Conservation (phyloP, 2,888 invertebrate species). For the Alsophila aescularia region DNA sequence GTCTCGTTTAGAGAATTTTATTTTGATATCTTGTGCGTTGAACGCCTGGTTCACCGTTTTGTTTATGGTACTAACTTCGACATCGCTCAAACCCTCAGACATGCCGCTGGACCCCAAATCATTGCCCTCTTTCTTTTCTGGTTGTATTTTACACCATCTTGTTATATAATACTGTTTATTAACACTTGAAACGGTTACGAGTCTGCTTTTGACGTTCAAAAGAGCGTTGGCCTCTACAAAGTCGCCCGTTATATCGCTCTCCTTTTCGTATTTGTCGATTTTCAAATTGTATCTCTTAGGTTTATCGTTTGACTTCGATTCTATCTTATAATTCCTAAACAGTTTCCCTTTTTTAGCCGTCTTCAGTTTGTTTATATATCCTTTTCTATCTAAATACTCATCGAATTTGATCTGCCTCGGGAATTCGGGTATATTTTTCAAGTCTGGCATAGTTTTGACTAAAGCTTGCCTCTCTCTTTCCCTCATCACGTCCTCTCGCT, state of each 20-base stretch:
- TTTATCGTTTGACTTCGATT: slow-evolving; percentile 30
- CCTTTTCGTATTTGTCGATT: slow-evolving; percentile 47
- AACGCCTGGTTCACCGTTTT: slow-evolving; percentile 42
- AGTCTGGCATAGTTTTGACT: slow-evolving; percentile 75
- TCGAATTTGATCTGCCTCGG: slow-evolving; percentile 71
- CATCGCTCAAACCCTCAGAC: slow-evolving; percentile 52
- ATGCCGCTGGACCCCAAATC: slow-evolving; percentile 43
- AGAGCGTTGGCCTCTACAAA: slow-evolving; percentile 56
- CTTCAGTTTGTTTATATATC: slow-evolving; percentile 62
- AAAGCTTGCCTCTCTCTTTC: slow-evolving; percentile 78
- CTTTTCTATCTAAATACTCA: slow-evolving; percentile 58
- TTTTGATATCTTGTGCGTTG: slow-evolving; percentile 40
- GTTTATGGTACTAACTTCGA: slow-evolving; percentile 43
- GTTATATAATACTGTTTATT: slow-evolving; percentile 45
- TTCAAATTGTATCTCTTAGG: slow-evolving; percentile 48
- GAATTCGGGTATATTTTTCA: slow-evolving; percentile 71
- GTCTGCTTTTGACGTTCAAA: slow-evolving; percentile 51
- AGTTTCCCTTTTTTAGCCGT: slow-evolving; percentile 40
- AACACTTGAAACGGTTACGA: slow-evolving; percentile 48
- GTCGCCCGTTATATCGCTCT: slow-evolving; percentile 50
- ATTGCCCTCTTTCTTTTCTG: too few relatives aligned
- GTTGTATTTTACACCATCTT: slow-evolving; percentile 56
- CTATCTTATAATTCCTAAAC: slow-evolving; percentile 48
- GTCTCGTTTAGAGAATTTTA: slow-evolving; percentile 64
- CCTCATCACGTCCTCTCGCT: slow-evolving; percentile 77